Evolutionary conservation across 1,140 invertebrate genomes (phyloP).

Genomic region (Batillaria attramentaria): DNA sequence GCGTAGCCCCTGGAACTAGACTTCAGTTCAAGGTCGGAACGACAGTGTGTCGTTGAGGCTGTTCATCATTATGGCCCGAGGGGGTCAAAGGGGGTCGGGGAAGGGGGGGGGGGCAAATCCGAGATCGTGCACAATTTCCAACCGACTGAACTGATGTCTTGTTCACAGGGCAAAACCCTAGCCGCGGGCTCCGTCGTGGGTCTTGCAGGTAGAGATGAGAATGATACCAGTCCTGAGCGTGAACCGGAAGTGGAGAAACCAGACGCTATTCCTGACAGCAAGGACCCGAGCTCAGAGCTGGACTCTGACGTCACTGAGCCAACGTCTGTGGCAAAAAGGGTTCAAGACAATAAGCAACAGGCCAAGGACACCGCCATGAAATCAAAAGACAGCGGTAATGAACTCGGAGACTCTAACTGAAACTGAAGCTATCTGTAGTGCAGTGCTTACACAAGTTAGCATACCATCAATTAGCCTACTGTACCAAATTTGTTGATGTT

Average conservation of each 20-base stretch:
- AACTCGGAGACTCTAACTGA: too few relatives aligned
- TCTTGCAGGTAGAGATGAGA: conserved; percentile 36
- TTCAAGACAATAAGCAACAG: background rate
- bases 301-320: conserved; percentile 15
- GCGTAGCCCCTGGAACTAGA: background rate
- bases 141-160: too few relatives aligned
- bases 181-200: conserved; percentile 48
- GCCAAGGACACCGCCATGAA: background rate
- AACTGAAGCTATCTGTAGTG: too few relatives aligned
- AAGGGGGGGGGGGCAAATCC: too few relatives aligned
- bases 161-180: conserved; percentile 41
- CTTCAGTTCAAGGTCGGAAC: background rate
- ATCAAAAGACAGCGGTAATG: conserved; percentile 17
- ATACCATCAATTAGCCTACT: too few relatives aligned
- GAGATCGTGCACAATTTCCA: too few relatives aligned
- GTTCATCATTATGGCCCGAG: too few relatives aligned
- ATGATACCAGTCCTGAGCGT: conserved; percentile 43
- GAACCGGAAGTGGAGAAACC: conserved; percentile 25
- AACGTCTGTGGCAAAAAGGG: background rate
- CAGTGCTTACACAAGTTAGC: too few relatives aligned
- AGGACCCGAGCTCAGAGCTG: conserved; percentile 35
- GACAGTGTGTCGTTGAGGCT: background rate
- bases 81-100: too few relatives aligned
- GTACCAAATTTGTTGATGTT: too few relatives aligned
- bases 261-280: background rate